Conservation (phyloP, 1,140 invertebrate species). For the Cyrtorhinus lividipennis region DNA sequence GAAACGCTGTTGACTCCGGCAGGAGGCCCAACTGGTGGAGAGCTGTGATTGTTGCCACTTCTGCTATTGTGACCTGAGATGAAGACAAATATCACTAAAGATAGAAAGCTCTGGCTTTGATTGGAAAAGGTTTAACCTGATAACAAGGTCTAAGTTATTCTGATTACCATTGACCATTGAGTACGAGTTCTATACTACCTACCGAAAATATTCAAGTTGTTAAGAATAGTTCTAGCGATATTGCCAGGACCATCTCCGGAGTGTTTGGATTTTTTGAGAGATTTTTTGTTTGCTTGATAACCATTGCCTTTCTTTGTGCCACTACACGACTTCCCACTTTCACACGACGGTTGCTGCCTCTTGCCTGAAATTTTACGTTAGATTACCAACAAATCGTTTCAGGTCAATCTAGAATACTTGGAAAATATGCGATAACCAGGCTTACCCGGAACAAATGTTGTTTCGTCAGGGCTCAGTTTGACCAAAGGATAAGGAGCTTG, state of each 20-base stretch:
- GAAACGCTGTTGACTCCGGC: conserved; percentile 3
- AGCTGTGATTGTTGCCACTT: neutral
- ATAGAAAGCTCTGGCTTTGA: neutral
- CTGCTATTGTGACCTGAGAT: conserved; percentile 18
- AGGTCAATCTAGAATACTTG: neutral
- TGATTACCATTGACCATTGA: no score
- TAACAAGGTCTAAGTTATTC: no score
- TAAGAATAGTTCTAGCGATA: conserved; percentile 55
- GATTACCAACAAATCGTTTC: no score
- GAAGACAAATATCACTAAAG: neutral
- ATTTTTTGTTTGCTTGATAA: conserved; percentile 20
- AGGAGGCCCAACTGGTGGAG: neutral
- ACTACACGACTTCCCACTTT: conserved; percentile 29
- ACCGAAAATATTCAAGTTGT: conserved; percentile 67
- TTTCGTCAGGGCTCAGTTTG: conserved; percentile 45
- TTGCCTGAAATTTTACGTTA: no score
- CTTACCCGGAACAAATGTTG: neutral
- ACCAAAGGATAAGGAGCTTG: conserved; percentile 67
- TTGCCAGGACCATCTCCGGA: conserved; percentile 39
- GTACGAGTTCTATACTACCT: conserved; percentile 26
- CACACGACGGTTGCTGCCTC: neutral
- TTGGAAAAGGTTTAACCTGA: no score
- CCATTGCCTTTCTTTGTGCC: conserved; percentile 12
- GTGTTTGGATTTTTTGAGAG: conserved; percentile 29
- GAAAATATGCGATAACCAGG: no score